Evolutionary conservation across 2,888 invertebrate genomes (phyloP).

Genomic region (Leucoptera coffeella): DNA sequence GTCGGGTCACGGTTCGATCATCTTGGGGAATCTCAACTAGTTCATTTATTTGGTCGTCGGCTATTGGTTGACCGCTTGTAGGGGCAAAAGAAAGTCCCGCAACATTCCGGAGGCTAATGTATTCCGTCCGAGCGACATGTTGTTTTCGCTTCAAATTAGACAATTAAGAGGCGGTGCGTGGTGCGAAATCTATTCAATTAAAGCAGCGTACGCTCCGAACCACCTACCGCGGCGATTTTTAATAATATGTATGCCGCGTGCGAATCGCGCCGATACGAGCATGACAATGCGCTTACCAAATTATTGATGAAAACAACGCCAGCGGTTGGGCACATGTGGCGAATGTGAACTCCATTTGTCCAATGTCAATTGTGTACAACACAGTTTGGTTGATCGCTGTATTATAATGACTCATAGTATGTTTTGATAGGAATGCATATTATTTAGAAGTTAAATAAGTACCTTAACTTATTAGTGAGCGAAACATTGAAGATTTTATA

Average conservation of each 20-base stretch:
- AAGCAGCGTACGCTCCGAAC: slow-evolving; percentile 35
- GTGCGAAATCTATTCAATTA: slow-evolving; percentile 46
- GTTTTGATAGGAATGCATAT: too few species aligned
- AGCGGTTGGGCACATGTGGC: slow-evolving; percentile 14
- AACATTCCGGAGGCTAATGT: slow-evolving; percentile 33
- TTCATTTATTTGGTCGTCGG: too few species aligned
- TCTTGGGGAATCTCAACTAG: too few species aligned
- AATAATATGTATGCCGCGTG: slow-evolving; percentile 48
- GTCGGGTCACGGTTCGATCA: too few species aligned
- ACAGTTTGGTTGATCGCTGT: too few species aligned
- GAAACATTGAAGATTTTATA: too few species aligned
- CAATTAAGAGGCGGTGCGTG: slow-evolving; percentile 43
- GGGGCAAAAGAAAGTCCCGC: slow-evolving; percentile 49
- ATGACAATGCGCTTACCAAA: slow-evolving; percentile 42
- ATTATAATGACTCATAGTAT: too few species aligned
- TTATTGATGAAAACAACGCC: slow-evolving; percentile 22
- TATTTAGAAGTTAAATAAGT: too few species aligned
- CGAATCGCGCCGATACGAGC: slow-evolving; percentile 36
- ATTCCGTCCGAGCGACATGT: slow-evolving; percentile 30
- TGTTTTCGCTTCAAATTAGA: slow-evolving; percentile 51
- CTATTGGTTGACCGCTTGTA: too few species aligned
- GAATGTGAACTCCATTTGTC: too few species aligned
- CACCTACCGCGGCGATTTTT: slow-evolving; percentile 50
- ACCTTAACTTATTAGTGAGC: too few species aligned
- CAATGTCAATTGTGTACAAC: too few species aligned